These are phyloP conservation scores for Eremophila alpestris DNA, from an alignment of 2,797 vertebrate species.

Conservation along the genomic window DNA sequence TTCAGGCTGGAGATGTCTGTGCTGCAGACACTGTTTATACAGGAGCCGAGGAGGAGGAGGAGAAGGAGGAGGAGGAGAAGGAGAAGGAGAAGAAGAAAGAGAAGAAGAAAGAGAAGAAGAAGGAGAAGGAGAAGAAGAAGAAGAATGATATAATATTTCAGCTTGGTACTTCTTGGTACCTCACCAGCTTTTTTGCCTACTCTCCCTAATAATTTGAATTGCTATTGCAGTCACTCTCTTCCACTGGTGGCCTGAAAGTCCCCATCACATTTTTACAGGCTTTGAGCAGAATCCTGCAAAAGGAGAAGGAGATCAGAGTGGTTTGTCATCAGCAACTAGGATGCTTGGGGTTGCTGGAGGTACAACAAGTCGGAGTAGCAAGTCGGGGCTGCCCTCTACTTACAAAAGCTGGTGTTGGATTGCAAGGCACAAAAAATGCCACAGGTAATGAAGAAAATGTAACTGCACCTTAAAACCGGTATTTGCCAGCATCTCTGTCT, in stretches of 20 bases:
- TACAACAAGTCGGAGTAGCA: not conserved
- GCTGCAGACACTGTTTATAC: not conserved
- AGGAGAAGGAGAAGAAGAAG: no score
- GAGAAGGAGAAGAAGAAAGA: no score
- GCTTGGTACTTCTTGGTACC: not conserved
- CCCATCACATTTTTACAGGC: not conserved
- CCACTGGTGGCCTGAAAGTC: not conserved
- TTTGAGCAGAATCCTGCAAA: not conserved
- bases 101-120: not conserved
- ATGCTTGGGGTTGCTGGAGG: not conserved
- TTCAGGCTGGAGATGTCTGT: not conserved
- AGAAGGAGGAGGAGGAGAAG: rapidly evolving
- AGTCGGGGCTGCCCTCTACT: not conserved
- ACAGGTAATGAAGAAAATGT: not conserved
- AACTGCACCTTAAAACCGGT: not conserved
- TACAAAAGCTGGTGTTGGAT: not conserved
- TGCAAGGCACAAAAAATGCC: not conserved
- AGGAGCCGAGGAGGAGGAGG: not conserved
- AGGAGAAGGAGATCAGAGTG: not conserved
- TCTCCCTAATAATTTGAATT: not conserved
- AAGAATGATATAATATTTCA: not conserved
- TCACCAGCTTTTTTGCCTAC: not conserved
- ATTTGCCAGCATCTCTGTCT: not conserved
- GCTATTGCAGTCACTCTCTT: not conserved
- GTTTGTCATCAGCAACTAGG: not conserved